These are phyloP conservation scores for Elegia similella DNA, from an alignment of 2,888 invertebrate species.

Conservation along the genomic window DNA sequence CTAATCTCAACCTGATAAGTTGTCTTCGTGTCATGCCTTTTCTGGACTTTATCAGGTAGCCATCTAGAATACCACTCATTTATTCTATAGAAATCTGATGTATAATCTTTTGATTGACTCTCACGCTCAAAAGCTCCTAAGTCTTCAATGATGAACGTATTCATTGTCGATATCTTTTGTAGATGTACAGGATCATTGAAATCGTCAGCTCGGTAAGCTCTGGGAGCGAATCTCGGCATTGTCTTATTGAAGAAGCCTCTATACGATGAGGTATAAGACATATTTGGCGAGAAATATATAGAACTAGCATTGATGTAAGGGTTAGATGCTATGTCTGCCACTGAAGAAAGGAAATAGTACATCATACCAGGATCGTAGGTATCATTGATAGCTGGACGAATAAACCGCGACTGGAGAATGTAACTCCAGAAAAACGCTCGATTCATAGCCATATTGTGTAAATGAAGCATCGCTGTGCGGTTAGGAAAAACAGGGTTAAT, in stretches of 20 bases:
- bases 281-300: conserved; percentile 96
- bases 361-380: conserved; percentile 98
- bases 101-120: conserved; percentile 92
- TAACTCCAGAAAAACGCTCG: conserved; percentile 98
- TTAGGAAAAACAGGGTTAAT: conserved; percentile 97
- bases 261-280: conserved; percentile 96
- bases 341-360: conserved; percentile 97
- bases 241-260: conserved; percentile 98
- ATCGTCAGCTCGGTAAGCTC: conserved; percentile 94
- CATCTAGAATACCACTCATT: conserved; percentile 97
- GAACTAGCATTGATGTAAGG: conserved; percentile 95
- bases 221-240: conserved; percentile 95
- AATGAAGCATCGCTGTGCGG: conserved; percentile 94
- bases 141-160: conserved; percentile 93
- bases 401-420: conserved; percentile 94
- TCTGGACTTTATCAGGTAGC: conserved; percentile 93
- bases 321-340: conserved; percentile 97
- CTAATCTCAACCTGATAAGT: conserved; percentile 96
- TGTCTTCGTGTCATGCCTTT: conserved; percentile 94
- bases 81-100: conserved; percentile 93
- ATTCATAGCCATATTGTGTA: conserved; percentile 98
- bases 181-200: conserved; percentile 97
- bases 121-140: conserved; percentile 91
- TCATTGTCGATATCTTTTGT: conserved; percentile 96
- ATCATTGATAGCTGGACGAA: conserved; percentile 93